Evolutionary conservation across 2,113 vertebrate species (phyloP), one percentile per base, ranked within the genome.

Genomic region (Dendropsophus ebraccatus): DNA sequence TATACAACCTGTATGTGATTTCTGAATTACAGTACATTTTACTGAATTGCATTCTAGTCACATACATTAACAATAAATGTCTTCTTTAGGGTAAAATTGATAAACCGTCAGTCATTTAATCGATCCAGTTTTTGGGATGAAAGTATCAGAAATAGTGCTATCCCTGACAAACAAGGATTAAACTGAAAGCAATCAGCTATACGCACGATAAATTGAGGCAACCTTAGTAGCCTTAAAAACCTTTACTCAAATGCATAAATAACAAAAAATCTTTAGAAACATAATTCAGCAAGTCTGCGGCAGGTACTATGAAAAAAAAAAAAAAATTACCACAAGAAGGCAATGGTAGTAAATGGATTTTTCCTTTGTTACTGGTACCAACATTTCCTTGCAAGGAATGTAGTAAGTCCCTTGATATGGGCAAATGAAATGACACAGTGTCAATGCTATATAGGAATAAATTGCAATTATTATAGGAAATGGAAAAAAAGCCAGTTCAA

Each of bases 391-490:
- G 17, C 23, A 73, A 74, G 25, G 47, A 58, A 30, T 49, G 23
- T 14, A 75, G 72, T 62, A 9, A 28, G 30, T 83, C 19, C 41
- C 17, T 30, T 32, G 50, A 45, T 21, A 76, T n/a, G 52, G 50
- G 30, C 35, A 28, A 25, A 16, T 58, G 54, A 28, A 60, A 41
- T 37, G 12, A 2, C 10, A 9, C 80, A 80, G 13, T 30, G 45
- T n/a, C 30, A 37, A 23, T 19, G 45, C 14, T 25, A 54, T 21
- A 21, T 47, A 72, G 35, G 13, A 70, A 67, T 58, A 80, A 80
- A 80, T 80, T 79, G 56, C 76, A 79, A 79, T 86, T 69, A 70
- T 86, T 80, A 86, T 19, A 62, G 50, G 49, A 32, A 86, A 79
- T 79, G 37, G 60, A 37, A 78, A 79, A 47, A 79, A 80, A 86